Conservation (phyloP, 2,113 vertebrate species). For the Cyprinus carpio region DNA sequence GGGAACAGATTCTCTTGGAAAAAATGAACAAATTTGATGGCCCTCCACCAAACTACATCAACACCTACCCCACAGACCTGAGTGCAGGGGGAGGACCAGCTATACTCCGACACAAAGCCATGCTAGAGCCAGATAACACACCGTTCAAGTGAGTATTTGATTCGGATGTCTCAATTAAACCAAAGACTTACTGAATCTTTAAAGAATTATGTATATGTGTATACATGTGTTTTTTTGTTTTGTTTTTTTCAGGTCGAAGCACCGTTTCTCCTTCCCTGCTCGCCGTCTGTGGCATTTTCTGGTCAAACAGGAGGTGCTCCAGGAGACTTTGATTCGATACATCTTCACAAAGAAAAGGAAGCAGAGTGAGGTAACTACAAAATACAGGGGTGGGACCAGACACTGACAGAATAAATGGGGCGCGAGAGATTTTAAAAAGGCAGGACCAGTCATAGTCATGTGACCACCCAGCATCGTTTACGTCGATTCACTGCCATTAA, state of each 20-base stretch:
- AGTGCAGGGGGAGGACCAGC: constrained; percentile 86
- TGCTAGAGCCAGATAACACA: constrained; percentile 97
- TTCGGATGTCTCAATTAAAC: not conserved
- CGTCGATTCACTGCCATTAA: no score
- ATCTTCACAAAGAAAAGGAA: constrained; percentile 99
- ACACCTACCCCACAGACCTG: constrained; percentile 85
- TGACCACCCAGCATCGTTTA: no score
- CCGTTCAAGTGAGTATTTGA: constrained; percentile 90
- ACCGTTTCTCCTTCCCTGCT: constrained; percentile 88
- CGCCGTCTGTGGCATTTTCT: constrained; percentile 96
- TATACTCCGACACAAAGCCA: constrained; percentile 91
- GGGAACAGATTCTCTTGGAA: constrained; percentile 93
- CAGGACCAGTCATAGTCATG: not conserved
- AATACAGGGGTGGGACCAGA: not conserved
- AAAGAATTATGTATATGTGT: not conserved
- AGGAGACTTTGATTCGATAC: constrained; percentile 94
- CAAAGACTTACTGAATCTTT: not conserved
- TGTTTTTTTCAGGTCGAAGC: constrained; percentile 81
- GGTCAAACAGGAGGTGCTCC: constrained; percentile 95
- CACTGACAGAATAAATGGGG: not conserved
- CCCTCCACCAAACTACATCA: constrained; percentile 94
- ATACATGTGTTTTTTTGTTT: not conserved
- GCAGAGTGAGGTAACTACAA: constrained; percentile 89
- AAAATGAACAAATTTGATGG: constrained; percentile 94
- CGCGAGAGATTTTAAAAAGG: not conserved